Evolutionary conservation across 2,888 invertebrate species (phyloP), one percentile per base, ranked within the genome.

Genomic region (Scaptomyza caliginosa): DNA sequence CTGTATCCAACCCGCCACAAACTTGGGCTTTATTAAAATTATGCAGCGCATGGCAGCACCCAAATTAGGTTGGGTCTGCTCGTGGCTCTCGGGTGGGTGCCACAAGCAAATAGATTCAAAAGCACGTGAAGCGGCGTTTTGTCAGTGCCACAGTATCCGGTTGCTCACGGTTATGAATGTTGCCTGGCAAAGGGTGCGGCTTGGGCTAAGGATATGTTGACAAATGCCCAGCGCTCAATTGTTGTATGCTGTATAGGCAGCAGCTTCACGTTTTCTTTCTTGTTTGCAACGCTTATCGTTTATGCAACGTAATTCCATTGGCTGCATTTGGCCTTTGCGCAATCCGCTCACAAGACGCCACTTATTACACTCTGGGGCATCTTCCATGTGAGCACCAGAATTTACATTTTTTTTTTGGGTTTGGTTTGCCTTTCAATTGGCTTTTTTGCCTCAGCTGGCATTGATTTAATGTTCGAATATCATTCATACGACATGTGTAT

Each of bases 21-120:
- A 77, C 81, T 71, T 69, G 34, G 16, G 65, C 81, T 67, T 78
- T 81, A 81, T 74, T 74, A 74, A 81, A 77, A 79, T 79, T 67
- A 77, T 77, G 65, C 77, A 77, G 62, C 67, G 67, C 67, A 70
- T 70, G 70, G 74, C 56, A 58, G 67, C 62, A 52, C 52, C 62
- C 65, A 74, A 77, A 77, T 77, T 74, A 67, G 59, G 67, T 65
- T 74, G 64, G 60, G 34, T 58, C 76, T 64, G 55, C 66, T 32
- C 46, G 19, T 26, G 23, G 23, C 51, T 10, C 26, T 46, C 24
- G 51, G 39, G 34, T 26, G 62, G 49, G 30, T 28, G 49, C 55
- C 57, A n/a, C n/a, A 51, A 28, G 46, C 43, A 59, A 57, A 65
- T 71, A 62, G 69, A 19, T n/a, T 56, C n/a, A 48, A 32, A 32